Evolutionary conservation across 35 echinoderm and acorn worm genomes (phyloP).

Genomic region (Chiridota heheva): DNA sequence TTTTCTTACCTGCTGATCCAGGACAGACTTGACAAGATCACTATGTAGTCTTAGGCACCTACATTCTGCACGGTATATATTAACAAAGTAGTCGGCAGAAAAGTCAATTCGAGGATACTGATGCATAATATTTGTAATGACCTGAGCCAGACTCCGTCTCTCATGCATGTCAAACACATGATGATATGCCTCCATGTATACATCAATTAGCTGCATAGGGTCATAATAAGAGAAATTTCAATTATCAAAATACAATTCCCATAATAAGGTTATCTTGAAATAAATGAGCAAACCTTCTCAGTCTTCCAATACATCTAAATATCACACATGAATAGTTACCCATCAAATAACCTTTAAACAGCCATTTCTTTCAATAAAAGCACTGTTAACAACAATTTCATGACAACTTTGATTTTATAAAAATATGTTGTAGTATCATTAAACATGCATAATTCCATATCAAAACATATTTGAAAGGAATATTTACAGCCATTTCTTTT

Average conservation of each 20-base stretch:
- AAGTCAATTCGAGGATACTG: conserved; percentile 89
- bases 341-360: no score
- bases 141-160: conserved; percentile 82
- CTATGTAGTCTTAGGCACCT: conserved; percentile 79
- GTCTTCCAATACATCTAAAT: no score
- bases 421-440: no score
- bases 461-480: no score
- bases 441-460: no score
- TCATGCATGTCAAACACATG: conserved; percentile 99
- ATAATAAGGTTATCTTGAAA: no score
- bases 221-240: background rate
- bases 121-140: conserved; percentile 74
- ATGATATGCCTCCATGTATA: conserved; percentile 93
- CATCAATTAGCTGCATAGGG: conserved; percentile 78
- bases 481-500: no score
- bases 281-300: no score
- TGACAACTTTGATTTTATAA: no score
- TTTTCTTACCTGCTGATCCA: conserved; percentile 88
- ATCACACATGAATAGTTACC: no score
- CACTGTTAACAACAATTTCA: no score
- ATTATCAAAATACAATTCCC: background rate
- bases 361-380: no score
- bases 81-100: conserved; percentile 73
- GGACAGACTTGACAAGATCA: conserved; percentile 78
- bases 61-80: conserved; percentile 72